Percentiles rank a stretch among this genome's conserved stretches.
phyloP scores from a whole-genome alignment of 2,113 vertebrate species.

The Antidorcas marsupialis region DNA sequence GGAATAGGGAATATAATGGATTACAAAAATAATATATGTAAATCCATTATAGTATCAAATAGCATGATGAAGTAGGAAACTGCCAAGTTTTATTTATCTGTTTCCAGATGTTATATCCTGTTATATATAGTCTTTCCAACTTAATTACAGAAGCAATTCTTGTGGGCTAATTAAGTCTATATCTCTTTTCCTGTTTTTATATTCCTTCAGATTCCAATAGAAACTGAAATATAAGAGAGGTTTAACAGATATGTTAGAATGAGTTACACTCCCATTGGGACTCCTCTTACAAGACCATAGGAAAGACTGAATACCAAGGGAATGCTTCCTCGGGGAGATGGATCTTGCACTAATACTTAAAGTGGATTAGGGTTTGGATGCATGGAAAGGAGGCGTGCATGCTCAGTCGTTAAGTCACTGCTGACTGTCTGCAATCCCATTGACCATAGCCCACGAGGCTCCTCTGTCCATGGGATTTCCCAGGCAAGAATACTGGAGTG shows the following conservation, averaged over 20 bases:
- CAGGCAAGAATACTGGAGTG: neutral
- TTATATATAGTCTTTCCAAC: neutral
- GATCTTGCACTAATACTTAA: neutral
- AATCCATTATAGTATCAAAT: neutral
- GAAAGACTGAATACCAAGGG: neutral
- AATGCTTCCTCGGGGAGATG: neutral
- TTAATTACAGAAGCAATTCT: neutral
- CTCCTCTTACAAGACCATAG: neutral
- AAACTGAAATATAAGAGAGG: neutral
- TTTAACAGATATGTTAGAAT: constrained; percentile 4
- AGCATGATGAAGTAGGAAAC: neutral
- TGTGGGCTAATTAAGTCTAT: neutral
- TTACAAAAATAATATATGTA: neutral
- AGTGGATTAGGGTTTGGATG: neutral
- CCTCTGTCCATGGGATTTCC: neutral
- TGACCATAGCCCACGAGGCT: neutral
- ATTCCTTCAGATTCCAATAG: neutral
- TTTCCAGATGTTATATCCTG: neutral
- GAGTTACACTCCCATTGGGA: neutral
- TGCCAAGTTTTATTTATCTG: neutral
- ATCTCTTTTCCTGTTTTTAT: neutral
- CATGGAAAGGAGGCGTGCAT: neutral
- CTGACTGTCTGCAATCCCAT: neutral
- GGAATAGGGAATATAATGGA: neutral
- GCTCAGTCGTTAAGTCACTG: neutral